Evolutionary conservation across 2,113 vertebrate species (phyloP), one percentile per base, ranked within the genome.

Genomic region (Crypturellus undulatus): DNA sequence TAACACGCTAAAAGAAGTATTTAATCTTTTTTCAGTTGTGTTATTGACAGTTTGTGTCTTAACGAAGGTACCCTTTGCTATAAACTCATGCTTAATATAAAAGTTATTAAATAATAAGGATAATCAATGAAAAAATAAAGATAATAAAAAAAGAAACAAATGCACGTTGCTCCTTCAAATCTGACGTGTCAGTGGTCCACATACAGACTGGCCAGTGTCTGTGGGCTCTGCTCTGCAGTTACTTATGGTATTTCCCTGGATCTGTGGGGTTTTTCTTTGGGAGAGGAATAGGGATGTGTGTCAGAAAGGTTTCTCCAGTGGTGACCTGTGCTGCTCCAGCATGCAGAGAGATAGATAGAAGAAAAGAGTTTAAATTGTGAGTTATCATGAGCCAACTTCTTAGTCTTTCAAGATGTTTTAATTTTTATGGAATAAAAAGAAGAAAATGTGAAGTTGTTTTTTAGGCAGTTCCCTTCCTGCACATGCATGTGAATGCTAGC

Each of bases 321-420:
- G 52, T 18, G 54, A n/a, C 25, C 47, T 56, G 15, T 0, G 1
- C 56, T 70, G 60, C 49, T 47, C 3, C 3, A 43, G 9, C 36
- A 68, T 52, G 45, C 52, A 72, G 25, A 0, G 0, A 63, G n/a
- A 40, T 47, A 21, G 52, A 38, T 47, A 21, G 52, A 38, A 58
- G 42, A 28, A 77, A 28, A 67, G 9, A 14, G 13, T 9, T 38
- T 79, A 51, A 56, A n/a, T 32, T 5, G 67, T 72, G 6, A 10
- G 15, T 49, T 65, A 17, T 9, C 38, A 7, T 20, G 20, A 71
- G 21, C 15, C 15, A 18, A 18, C 45, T 56, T 60, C 14, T 62
- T 51, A 75, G 34, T 75, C 11, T 70, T 60, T 62, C 17, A 18
- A 51, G 25, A 18, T 71, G 36, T 80, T 65, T 67, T 79, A 34